phyloP scores from a whole-genome alignment of 30 jellyfish, hydroid and myxozoan genomes.

The Catostylus mosaicus region DNA sequence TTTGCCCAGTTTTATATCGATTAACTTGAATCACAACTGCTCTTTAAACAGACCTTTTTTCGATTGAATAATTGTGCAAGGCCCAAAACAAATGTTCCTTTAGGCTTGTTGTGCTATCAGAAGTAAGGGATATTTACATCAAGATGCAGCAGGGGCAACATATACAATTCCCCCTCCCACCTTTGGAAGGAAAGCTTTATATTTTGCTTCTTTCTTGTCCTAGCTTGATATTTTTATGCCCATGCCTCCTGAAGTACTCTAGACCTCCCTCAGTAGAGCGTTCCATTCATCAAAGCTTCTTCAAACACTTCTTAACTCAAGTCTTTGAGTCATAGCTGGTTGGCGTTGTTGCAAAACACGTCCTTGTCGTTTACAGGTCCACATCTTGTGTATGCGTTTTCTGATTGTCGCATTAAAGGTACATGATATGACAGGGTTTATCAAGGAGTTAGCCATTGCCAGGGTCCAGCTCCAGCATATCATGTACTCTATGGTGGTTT shows the following conservation, averaged over 20 bases:
- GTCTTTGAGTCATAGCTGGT: not conserved
- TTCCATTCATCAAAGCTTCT: no score
- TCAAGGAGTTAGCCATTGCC: not conserved
- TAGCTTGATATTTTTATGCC: not conserved
- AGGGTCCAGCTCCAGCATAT: slow-evolving; percentile 30
- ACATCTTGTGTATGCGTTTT: not conserved
- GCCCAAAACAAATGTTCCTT: not conserved
- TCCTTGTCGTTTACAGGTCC: not conserved
- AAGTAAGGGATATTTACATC: not conserved
- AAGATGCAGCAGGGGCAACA: no score
- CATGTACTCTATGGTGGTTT: not conserved
- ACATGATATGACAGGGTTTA: slow-evolving; percentile 15
- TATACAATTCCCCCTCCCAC: no score
- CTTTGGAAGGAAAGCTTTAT: not conserved
- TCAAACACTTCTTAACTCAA: slow-evolving; percentile 1
- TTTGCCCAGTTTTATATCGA: not conserved
- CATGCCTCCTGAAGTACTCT: not conserved
- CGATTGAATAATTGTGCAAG: not conserved
- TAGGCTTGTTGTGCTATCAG: not conserved
- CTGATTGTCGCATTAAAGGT: not conserved
- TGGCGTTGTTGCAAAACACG: not conserved
- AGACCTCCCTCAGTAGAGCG: no score
- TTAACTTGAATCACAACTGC: not conserved
- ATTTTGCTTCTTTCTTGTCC: not conserved
- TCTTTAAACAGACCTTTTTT: not conserved